These are phyloP conservation scores for Folsomia manolachei DNA, from an alignment of 2,888 invertebrate species.

Conservation along the genomic window DNA sequence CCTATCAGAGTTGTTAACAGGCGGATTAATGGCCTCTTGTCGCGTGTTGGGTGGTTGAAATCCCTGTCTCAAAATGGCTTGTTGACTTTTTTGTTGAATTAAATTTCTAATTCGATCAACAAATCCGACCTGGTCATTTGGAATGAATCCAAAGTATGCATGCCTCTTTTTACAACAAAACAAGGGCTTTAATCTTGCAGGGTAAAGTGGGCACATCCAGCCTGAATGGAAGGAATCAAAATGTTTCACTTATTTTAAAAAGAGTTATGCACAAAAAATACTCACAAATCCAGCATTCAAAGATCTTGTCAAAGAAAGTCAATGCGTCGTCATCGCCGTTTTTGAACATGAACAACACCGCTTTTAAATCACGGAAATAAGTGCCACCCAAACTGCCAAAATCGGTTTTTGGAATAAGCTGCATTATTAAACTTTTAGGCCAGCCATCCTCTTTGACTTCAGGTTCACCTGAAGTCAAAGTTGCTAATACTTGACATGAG, in stretches of 20 bases:
- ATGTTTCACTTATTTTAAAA: background rate
- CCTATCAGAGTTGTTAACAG: constrained; percentile 10
- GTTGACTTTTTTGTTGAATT: constrained; percentile 67
- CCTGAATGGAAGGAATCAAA: constrained; percentile 61
- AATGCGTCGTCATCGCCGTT: constrained; percentile 85
- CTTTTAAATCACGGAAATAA: constrained; percentile 86
- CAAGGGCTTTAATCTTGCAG: constrained; percentile 82
- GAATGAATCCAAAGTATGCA: constrained; percentile 82
- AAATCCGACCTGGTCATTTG: constrained; percentile 82
- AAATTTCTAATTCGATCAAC: constrained; percentile 74
- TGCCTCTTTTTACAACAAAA: constrained; percentile 75
- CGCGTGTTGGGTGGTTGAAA: constrained; percentile 23
- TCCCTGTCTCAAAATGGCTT: constrained; percentile 58
- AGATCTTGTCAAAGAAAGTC: constrained; percentile 81
- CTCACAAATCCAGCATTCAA: constrained; percentile 89
- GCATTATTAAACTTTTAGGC: constrained; percentile 90
- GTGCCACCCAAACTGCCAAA: constrained; percentile 86
- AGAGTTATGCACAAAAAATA: constrained; percentile 51
- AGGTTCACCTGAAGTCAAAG: constrained; percentile 78
- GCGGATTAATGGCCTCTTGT: background rate
- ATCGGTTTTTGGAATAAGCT: constrained; percentile 87
- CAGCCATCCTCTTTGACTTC: constrained; percentile 91
- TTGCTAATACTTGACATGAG: constrained; percentile 69
- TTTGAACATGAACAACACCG: constrained; percentile 83
- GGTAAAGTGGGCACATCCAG: constrained; percentile 92